Conservation (phyloP, 2,797 vertebrate species). For the Sciurus carolinensis region DNA sequence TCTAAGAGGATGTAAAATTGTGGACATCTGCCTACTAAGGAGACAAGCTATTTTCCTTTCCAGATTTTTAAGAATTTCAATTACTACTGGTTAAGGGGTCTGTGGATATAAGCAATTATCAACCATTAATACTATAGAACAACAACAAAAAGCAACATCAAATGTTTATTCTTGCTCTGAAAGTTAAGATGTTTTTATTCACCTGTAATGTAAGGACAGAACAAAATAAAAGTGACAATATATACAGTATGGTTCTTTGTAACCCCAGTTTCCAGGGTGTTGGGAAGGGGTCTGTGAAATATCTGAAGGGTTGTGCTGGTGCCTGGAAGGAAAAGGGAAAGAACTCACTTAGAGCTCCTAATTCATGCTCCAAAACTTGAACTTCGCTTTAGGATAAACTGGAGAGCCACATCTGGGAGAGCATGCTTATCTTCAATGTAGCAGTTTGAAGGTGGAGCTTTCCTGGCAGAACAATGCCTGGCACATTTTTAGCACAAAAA, state of each 20-base stretch:
- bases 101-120: constrained; percentile 19
- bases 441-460: not conserved
- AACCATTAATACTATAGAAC: not conserved
- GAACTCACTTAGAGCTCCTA: not conserved
- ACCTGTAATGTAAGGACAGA: constrained; percentile 37
- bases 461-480: constrained; percentile 42
- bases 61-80: constrained; percentile 27
- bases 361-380: not conserved
- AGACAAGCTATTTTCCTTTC: constrained; percentile 30
- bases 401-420: not conserved
- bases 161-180: constrained; percentile 38
- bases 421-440: constrained; percentile 1
- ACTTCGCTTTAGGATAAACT: constrained; percentile 1
- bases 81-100: constrained; percentile 30
- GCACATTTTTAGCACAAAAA: constrained; percentile 41
- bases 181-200: constrained; percentile 36
- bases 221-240: not conserved
- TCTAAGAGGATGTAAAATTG: constrained; percentile 12
- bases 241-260: not conserved
- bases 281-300: constrained; percentile 12
- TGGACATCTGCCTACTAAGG: constrained; percentile 34
- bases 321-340: not conserved
- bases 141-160: constrained; percentile 23
- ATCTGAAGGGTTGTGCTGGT: not conserved
- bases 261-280: not conserved